Evolutionary conservation across 2,888 invertebrate genomes (phyloP).

Genomic region (Endomychus coccineus): DNA sequence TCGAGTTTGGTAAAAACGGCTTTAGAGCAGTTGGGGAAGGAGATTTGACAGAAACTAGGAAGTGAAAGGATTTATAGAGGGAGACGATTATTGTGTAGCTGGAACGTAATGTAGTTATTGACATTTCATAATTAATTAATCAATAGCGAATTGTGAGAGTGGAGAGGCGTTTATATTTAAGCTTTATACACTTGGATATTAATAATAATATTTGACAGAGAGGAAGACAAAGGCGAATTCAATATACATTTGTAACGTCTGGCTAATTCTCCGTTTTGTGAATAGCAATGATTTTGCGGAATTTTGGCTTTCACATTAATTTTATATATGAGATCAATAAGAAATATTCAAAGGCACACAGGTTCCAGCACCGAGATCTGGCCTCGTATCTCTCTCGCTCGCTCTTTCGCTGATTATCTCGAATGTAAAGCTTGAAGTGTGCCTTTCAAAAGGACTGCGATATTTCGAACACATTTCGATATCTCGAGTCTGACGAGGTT

Average conservation of each 20-base stretch:
- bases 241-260: conserved; percentile 29
- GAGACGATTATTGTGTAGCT: too few relatives aligned
- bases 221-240: conserved; percentile 30
- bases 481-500: conserved; percentile 11
- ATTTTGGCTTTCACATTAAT: conserved; percentile 24
- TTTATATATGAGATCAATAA: conserved; percentile 23
- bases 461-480: conserved; percentile 22
- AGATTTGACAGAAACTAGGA: too few relatives aligned
- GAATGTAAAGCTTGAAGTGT: conserved; percentile 20
- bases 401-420: conserved; percentile 19
- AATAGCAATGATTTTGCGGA: conserved; percentile 22
- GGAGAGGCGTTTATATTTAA: conserved; percentile 7
- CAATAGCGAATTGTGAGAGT: conserved; percentile 13
- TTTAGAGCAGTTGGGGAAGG: too few relatives aligned
- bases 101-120: conserved; percentile 17
- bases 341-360: conserved; percentile 22
- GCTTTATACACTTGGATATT: conserved; percentile 7
- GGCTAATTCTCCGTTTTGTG: conserved; percentile 10
- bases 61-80: too few relatives aligned
- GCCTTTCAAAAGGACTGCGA: conserved; percentile 22
- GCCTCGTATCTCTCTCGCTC: conserved; percentile 13
- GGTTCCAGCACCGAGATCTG: too few relatives aligned
- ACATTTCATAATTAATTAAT: conserved; percentile 18
- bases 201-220: conserved; percentile 34
- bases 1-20: too few relatives aligned